phyloP scores from a whole-genome alignment of 2,888 invertebrate genomes.

The Anticlea derivata region DNA sequence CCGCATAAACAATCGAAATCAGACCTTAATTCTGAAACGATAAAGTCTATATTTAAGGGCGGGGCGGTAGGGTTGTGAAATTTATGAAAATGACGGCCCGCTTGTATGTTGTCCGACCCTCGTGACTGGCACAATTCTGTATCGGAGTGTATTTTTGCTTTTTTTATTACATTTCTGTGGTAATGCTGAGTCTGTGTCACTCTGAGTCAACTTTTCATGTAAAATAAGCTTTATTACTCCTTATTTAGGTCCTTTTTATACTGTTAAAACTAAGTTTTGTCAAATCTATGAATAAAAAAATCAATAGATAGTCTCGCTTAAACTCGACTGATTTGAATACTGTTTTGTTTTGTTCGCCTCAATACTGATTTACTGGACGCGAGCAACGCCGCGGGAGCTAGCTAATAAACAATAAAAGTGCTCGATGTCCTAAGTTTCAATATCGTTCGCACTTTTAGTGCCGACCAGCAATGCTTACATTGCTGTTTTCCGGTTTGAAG shows the following conservation, averaged over 20 bases:
- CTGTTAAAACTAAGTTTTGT: too few relatives aligned
- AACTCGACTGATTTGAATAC: too few relatives aligned
- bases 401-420: too few relatives aligned
- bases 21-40: conserved; percentile 54
- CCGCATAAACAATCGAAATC: conserved; percentile 52
- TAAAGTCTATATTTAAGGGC: conserved; percentile 63
- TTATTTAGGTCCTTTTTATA: neutral
- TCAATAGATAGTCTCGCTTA: too few relatives aligned
- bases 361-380: too few relatives aligned
- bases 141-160: conserved; percentile 74
- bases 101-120: conserved; percentile 56
- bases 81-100: conserved; percentile 73
- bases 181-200: conserved; percentile 40
- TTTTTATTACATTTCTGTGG: conserved; percentile 71
- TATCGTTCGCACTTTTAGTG: too few relatives aligned
- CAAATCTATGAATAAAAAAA: too few relatives aligned
- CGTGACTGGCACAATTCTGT: conserved; percentile 80
- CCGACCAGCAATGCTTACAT: too few relatives aligned
- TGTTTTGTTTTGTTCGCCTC: too few relatives aligned
- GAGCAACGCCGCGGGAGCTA: too few relatives aligned
- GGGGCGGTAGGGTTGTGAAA: conserved; percentile 65
- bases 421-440: too few relatives aligned
- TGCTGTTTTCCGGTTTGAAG: too few relatives aligned
- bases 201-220: neutral
- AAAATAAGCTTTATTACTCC: conserved; percentile 8